These are phyloP conservation scores for Altica lythri DNA, from an alignment of 2,888 invertebrate genomes.

Conservation along the genomic window DNA sequence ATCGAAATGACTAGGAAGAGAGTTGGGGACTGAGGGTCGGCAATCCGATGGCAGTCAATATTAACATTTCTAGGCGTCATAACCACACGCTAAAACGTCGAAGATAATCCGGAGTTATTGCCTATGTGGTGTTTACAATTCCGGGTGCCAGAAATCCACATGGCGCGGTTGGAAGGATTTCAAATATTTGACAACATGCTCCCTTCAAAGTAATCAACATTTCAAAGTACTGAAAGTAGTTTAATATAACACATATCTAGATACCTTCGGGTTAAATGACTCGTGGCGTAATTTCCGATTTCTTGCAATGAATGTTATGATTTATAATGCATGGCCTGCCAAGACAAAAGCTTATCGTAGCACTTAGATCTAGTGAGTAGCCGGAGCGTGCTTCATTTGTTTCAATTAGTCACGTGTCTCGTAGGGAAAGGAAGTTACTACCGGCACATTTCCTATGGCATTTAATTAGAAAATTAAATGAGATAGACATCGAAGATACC, in stretches of 20 bases:
- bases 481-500: conserved; percentile 6
- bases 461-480: conserved; percentile 22
- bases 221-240: too few relatives aligned
- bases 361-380: conserved; percentile 19
- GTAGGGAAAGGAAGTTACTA: conserved; percentile 18
- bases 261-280: background rate
- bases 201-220: too few relatives aligned
- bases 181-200: conserved; percentile 17
- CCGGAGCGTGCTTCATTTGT: conserved; percentile 27
- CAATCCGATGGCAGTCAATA: conserved; percentile 52
- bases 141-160: conserved; percentile 15
- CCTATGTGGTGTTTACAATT: conserved; percentile 44
- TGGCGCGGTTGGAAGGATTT: conserved; percentile 15
- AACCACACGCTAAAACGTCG: conserved; percentile 52
- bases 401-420: conserved; percentile 26
- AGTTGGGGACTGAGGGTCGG: too few relatives aligned
- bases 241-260: too few relatives aligned
- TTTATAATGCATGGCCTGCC: conserved; percentile 12
- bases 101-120: conserved; percentile 53
- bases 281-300: conserved; percentile 2
- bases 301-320: conserved; percentile 6
- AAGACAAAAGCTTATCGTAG: conserved; percentile 21
- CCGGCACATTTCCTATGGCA: conserved; percentile 19
- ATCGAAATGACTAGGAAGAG: too few relatives aligned
- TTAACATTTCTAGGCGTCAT: conserved; percentile 55